phyloP scores from a whole-genome alignment of 2,888 invertebrate species.

The Zele albiditarsus region DNA sequence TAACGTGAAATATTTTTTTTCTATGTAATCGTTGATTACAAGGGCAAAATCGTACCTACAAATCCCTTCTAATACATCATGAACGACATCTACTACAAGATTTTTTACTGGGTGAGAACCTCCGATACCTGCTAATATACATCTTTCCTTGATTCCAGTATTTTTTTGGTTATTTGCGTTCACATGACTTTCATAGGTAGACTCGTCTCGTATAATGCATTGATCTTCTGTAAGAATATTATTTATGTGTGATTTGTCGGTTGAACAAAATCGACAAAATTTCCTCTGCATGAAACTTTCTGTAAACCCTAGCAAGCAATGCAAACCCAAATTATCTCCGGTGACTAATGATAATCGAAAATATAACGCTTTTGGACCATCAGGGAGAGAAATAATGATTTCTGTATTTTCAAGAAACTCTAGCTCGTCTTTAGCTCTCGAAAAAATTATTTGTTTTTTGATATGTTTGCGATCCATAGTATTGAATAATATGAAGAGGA shows the following conservation, averaged over 20 bases:
- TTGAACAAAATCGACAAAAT: constrained; percentile 39
- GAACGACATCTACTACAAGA: constrained; percentile 29
- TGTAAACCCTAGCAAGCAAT: constrained; percentile 31
- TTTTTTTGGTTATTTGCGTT: constrained; percentile 26
- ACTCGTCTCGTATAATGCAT: constrained; percentile 18
- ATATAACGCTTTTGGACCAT: constrained; percentile 14
- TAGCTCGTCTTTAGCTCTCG: constrained; percentile 23
- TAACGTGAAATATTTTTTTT: constrained; percentile 36
- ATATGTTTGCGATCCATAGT: constrained; percentile 46
- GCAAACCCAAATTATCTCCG: constrained; percentile 41
- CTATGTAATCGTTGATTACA: constrained; percentile 36
- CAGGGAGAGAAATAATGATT: constrained; percentile 16
- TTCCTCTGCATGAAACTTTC: constrained; percentile 32
- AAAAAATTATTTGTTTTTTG: constrained; percentile 46
- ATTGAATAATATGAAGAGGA: constrained; percentile 51
- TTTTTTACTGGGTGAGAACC: constrained; percentile 20
- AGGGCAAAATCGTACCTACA: constrained; percentile 37
- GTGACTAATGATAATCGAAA: constrained; percentile 35
- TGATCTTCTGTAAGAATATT: constrained; percentile 25
- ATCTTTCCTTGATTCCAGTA: constrained; percentile 17
- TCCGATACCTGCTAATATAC: constrained; percentile 7
- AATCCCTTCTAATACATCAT: constrained; percentile 40
- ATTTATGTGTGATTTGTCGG: constrained; percentile 23
- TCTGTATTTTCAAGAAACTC: constrained; percentile 31
- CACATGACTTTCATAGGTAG: constrained; percentile 22